Evolutionary conservation across 2,113 vertebrate species (phyloP).

Genomic region (Corythornis cristatus): DNA sequence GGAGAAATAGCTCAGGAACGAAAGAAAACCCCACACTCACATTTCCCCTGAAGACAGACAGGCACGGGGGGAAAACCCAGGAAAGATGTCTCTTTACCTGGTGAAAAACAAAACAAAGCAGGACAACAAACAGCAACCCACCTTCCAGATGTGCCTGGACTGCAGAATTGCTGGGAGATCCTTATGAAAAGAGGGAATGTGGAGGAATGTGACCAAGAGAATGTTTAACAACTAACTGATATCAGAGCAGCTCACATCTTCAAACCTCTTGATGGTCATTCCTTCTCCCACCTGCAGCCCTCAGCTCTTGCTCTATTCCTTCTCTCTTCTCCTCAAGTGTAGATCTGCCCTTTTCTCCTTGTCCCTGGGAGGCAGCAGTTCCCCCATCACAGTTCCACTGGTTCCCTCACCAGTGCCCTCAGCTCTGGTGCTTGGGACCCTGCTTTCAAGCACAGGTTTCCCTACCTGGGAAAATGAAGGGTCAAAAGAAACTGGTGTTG

Average conservation of each 20-base stretch:
- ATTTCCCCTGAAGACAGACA: not conserved
- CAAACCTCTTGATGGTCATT: not conserved
- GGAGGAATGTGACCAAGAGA: not conserved
- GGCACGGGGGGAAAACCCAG: not conserved
- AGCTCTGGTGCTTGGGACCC: not conserved
- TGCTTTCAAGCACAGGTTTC: not conserved
- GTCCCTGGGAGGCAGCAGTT: accelerated
- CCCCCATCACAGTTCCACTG: not conserved
- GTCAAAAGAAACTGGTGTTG: not conserved
- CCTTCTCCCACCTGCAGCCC: not conserved
- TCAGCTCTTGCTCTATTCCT: not conserved
- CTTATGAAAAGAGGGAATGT: not conserved
- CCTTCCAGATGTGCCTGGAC: not conserved
- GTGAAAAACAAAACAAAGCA: not conserved
- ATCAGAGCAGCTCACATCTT: not conserved
- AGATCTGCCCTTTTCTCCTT: not conserved
- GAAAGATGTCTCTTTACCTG: not conserved
- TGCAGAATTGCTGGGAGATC: not conserved
- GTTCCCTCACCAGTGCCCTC: accelerated
- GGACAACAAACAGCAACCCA: not conserved
- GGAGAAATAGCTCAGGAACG: not conserved
- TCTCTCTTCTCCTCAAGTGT: not conserved
- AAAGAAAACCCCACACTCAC: not conserved
- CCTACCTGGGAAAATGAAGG: not conserved
- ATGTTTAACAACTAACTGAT: not conserved